These are phyloP conservation scores for Sebastes iracundus DNA, from an alignment of 2,797 vertebrate genomes.

Conservation along the genomic window DNA sequence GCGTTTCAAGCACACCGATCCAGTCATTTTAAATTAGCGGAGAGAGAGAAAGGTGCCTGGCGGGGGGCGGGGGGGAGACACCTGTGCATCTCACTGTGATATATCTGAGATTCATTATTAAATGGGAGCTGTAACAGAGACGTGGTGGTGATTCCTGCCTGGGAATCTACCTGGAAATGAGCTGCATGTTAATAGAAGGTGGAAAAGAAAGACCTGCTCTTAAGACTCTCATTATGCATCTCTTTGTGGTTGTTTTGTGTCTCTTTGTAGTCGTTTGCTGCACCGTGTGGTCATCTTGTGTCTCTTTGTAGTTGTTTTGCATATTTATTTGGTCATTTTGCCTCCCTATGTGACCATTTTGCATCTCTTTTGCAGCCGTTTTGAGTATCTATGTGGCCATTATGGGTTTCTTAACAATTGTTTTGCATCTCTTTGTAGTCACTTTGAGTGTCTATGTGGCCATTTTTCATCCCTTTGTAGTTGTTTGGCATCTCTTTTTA, in stretches of 20 bases:
- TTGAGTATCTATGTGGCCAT: not conserved
- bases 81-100: not conserved
- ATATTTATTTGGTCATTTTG: not conserved
- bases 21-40: conserved; percentile 42
- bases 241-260: not conserved
- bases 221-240: not conserved
- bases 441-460: too few species aligned
- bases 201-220: not conserved
- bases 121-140: not conserved
- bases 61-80: not conserved
- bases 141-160: not conserved
- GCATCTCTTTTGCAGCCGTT: not conserved
- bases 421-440: not conserved
- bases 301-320: not conserved
- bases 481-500: too few species aligned
- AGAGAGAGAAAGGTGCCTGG: conserved; percentile 26
- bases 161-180: conserved; percentile 23
- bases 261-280: not conserved
- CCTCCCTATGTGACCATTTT: not conserved
- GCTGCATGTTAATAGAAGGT: conserved; percentile 13
- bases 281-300: not conserved
- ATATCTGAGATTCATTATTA: conserved; percentile 28
- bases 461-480: too few species aligned
- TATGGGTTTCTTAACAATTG: not conserved
- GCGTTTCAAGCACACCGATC: conserved; percentile 8